These are phyloP conservation scores for Noturus placidus DNA, from an alignment of 2,113 vertebrate species.

Conservation along the genomic window DNA sequence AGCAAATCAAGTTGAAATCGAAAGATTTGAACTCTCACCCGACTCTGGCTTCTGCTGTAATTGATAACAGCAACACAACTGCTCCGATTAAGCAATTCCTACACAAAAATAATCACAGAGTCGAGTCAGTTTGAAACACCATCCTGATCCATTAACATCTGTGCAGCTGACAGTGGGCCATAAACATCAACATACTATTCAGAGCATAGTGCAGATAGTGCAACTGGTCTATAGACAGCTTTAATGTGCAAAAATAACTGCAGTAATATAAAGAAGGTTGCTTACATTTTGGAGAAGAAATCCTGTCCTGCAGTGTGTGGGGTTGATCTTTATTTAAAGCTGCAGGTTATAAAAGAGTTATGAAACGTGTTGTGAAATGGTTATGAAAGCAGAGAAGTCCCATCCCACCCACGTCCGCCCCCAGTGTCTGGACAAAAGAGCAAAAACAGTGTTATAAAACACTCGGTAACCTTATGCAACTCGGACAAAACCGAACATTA, in stretches of 20 bases:
- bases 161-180: background rate
- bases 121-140: background rate
- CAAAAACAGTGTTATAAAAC: background rate
- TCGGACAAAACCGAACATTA: too few relatives aligned
- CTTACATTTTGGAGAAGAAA: slow-evolving; percentile 3
- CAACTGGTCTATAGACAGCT: background rate
- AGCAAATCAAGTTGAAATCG: background rate
- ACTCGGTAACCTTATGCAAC: background rate
- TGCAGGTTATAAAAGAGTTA: slow-evolving; percentile 3
- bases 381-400: slow-evolving; percentile 16
- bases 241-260: background rate
- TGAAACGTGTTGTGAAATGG: background rate
- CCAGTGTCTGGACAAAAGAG: background rate
- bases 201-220: background rate
- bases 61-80: slow-evolving; percentile 59
- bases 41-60: slow-evolving; percentile 64
- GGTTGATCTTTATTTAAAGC: slow-evolving; percentile 1
- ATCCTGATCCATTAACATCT: background rate
- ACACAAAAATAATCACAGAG: background rate
- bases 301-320: background rate
- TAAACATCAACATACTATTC: background rate
- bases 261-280: background rate
- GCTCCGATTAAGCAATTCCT: slow-evolving; percentile 64
- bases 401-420: too few relatives aligned
- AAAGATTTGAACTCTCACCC: slow-evolving; percentile 61